These are phyloP conservation scores for Agrotis clavis DNA, from an alignment of 2,888 invertebrate species.

Conservation along the genomic window DNA sequence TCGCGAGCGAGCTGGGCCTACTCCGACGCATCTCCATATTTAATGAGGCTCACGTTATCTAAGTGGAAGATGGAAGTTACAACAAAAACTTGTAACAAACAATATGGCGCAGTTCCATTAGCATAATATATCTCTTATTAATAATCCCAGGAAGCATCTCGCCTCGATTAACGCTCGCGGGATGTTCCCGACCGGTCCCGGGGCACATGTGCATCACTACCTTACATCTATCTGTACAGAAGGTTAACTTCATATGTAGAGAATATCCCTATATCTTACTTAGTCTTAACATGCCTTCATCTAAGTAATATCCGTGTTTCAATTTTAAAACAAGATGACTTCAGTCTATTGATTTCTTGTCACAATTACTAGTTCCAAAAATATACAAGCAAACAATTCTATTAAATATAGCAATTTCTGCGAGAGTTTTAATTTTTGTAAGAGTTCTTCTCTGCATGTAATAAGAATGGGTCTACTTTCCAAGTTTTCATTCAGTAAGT, in stretches of 20 bases:
- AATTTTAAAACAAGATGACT: too few relatives aligned
- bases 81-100: constrained; percentile 65
- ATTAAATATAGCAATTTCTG: background rate
- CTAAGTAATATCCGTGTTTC: too few relatives aligned
- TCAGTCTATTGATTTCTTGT: too few relatives aligned
- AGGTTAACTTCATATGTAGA: constrained; percentile 14
- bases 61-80: constrained; percentile 47
- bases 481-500: constrained; percentile 46
- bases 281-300: background rate
- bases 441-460: constrained; percentile 4
- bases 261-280: too few relatives aligned
- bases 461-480: constrained; percentile 46
- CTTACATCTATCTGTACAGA: constrained; percentile 11
- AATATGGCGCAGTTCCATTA: constrained; percentile 61
- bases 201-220: constrained; percentile 28
- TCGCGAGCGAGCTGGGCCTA: background rate
- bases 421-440: background rate
- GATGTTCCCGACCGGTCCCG: constrained; percentile 40
- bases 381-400: background rate
- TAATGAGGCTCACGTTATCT: constrained; percentile 54
- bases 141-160: constrained; percentile 56
- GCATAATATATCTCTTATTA: constrained; percentile 66
- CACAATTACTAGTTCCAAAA: too few relatives aligned
- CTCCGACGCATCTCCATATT: constrained; percentile 47
- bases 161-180: constrained; percentile 58